Conservation (phyloP, 1,140 invertebrate species). For the Sarcophaga peregrina region DNA sequence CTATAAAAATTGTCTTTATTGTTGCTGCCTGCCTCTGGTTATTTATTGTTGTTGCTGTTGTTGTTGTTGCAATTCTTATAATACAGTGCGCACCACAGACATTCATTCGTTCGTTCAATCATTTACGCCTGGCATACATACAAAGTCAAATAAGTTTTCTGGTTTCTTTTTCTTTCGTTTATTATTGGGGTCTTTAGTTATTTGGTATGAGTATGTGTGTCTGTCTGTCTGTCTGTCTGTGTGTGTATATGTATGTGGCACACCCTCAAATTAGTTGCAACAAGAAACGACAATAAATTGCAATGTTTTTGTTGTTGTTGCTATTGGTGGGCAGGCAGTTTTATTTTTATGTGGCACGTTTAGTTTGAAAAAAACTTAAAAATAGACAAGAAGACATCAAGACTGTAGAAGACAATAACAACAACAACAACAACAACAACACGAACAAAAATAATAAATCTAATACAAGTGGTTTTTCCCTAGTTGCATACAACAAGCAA, state of each 20-base stretch:
- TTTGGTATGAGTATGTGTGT: too few species aligned
- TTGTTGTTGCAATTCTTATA: neutral
- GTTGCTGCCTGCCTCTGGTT: neutral
- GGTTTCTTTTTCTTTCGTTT: neutral
- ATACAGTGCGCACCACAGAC: neutral
- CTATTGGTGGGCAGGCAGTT: constrained; percentile 1
- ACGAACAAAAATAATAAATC: too few species aligned
- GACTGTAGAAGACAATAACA: too few species aligned
- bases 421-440: too few species aligned
- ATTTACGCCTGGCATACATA: neutral
- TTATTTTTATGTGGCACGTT: constrained; percentile 13
- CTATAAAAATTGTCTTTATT: neutral
- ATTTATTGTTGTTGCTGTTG: neutral
- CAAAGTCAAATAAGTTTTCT: neutral
- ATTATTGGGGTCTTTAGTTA: too few species aligned
- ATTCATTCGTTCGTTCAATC: too few species aligned
- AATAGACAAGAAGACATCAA: too few species aligned
- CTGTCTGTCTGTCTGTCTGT: too few species aligned
- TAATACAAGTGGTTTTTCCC: too few species aligned
- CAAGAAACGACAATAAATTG: neutral
- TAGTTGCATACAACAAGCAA: too few species aligned
- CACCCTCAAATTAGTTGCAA: constrained; percentile 34
- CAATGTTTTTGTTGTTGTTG: neutral
- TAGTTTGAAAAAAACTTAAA: too few species aligned
- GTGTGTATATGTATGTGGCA: neutral